Percentiles rank a stretch among this genome's conserved stretches.
Conservation (phyloP, 53 echinoderm and acorn worm species). For the Echinometra lucunter region DNA sequence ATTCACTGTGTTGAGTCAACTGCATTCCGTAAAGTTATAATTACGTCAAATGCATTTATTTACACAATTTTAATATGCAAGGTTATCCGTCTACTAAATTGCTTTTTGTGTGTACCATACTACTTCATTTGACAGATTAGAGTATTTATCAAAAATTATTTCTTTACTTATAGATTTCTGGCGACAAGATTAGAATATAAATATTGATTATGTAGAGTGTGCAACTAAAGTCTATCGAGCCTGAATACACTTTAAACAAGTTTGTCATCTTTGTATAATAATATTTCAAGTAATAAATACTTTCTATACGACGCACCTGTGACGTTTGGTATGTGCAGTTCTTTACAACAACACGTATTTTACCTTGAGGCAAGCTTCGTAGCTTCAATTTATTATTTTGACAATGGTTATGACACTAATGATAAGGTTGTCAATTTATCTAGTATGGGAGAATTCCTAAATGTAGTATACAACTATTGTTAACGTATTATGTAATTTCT, state of each 20-base stretch:
- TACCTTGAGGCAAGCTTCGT: not conserved
- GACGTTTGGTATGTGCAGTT: not conserved
- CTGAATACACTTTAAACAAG: conserved; percentile 59
- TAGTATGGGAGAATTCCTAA: not conserved
- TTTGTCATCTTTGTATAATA: conserved; percentile 69
- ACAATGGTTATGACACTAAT: not conserved
- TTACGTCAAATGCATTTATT: conserved; percentile 54
- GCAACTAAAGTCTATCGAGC: conserved; percentile 57
- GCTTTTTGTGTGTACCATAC: conserved; percentile 61
- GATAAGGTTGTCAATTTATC: not conserved
- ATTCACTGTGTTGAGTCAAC: conserved; percentile 50
- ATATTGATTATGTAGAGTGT: conserved; percentile 54
- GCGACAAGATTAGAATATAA: conserved; percentile 47
- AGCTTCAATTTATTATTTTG: not conserved
- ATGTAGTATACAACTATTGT: not conserved
- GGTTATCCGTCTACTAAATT: conserved; percentile 51
- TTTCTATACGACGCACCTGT: conserved; percentile 67
- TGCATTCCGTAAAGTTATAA: conserved; percentile 61
- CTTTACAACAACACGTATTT: not conserved
- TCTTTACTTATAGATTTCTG: conserved; percentile 55
- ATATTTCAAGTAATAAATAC: conserved; percentile 70
- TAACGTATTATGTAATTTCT: no score
- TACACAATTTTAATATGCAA: conserved; percentile 62
- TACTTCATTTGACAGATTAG: conserved; percentile 49
- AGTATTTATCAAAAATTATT: conserved; percentile 48